Evolutionary conservation across 64 coral and sea anemone genomes (phyloP), one percentile per base, ranked within the genome.

Genomic region (Dendronephthya gigantea): DNA sequence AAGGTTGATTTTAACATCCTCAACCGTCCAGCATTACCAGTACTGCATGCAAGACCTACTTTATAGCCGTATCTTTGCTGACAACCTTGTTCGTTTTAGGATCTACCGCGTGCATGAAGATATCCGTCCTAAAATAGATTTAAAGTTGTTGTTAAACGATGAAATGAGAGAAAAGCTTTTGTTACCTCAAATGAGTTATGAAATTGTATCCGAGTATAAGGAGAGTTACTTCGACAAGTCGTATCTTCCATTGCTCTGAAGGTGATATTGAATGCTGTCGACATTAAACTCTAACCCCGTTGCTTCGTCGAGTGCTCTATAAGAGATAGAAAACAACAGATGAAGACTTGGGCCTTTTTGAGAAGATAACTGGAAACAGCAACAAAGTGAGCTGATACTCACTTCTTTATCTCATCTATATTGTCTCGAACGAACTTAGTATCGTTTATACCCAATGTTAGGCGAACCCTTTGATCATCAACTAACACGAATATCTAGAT

Each of bases 71-170:
- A 27, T 97, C 87, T 47, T 92, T 93, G 51, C 93, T 87, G 13
- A 91, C 85, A 40, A 97, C 86, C 86, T 91, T 91, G n/a, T 93
- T 97, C 32, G 94, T 97, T 89, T 82, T 32, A 4, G 92, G 92
- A 82, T 97, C 92, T 14, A 97, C 87, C 11, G 92, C 94, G 65
- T 97, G 94, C 43, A 97, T 93, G 31, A 91, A 83, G 14, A 97
- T 68, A 0, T 75, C 91, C 17, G 91, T 93, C 81, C 91, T 92
- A 40, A 17, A 68, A 79, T 2, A 49, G 29, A 81, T 39, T 8
- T 85, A 41, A 30, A 33, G 35, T 15, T 8, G 29, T 51, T 39
- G 49, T 9, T 39, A 79, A 33, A 34, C 32, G 36, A 4, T 79
- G 15, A 29, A 16, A 34, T 19, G 29, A 13, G 17, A 79, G 22